Base-by-base conservation (phyloP, 2,797 vertebrate genomes). In the Hydrocynus forskahlii region DNA sequence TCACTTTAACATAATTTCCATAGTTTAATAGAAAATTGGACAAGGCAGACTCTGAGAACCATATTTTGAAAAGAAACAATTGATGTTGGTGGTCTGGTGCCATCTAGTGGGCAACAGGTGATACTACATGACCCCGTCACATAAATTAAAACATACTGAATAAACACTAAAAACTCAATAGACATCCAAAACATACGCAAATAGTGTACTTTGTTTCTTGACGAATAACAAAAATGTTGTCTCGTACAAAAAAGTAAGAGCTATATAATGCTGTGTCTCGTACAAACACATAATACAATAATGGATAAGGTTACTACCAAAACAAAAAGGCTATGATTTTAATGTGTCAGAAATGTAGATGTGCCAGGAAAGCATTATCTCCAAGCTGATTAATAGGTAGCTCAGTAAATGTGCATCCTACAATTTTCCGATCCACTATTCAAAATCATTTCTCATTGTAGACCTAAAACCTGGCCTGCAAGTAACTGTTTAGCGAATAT, bases 41-140 rank as follows among this genome's bases (percentile, higher is more conserved):
- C 1, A 35, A 80, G 62, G 29, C 9, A 74, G 1, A 17, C 10
- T 54, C 16, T 57, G 5, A 59, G 38, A 25, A n/a, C 0, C 17
- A 10, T 43, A 29, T 48, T 16, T 52, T 45, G 1, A 12, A 5
- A 63, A 43, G 17, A 55, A 50, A 50, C 21, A 48, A 52, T 38
- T 19, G 29, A 78, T 60, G 45, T 5, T 75, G 76, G 43, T 68
- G 21, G 19, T 75, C 62, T 83, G 63, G 40, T 79, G 81, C 23
- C 81, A 83, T 83, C 81, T 79, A 83, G 81, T 79, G 81, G 76
- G 25, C 6, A 57, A n/a, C 2, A 19, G 19, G 19, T 29, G 66
- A 19, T 75, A 25, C 43, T 40, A 17, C 59, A 17, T 13, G 9
- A 48, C 5, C 5, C 9, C 7, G 71, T 52, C 21, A 60, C 55